Conservation (phyloP, 2,888 invertebrate species). For the Diloba caeruleocephala region DNA sequence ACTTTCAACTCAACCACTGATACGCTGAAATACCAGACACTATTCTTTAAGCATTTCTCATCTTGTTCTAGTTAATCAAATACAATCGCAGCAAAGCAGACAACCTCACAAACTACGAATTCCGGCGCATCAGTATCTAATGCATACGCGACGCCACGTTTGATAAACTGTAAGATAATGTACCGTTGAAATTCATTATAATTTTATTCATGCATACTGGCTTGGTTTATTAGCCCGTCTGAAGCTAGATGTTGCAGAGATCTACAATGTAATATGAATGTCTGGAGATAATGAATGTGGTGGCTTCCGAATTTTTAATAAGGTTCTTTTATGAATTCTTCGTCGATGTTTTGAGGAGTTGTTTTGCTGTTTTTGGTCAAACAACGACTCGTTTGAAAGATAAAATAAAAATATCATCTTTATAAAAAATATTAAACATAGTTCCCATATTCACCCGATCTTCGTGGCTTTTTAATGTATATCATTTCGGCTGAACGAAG, state of each 20-base stretch:
- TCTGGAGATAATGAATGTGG: constrained; percentile 53
- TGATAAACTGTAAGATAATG: constrained; percentile 73
- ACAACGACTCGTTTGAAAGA: too few relatives aligned
- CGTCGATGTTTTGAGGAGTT: constrained; percentile 1
- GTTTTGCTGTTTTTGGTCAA: too few relatives aligned
- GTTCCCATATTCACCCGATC: too few relatives aligned
- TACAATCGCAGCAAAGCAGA: constrained; percentile 34
- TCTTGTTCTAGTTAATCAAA: constrained; percentile 25
- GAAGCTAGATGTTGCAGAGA: constrained; percentile 40
- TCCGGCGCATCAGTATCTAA: constrained; percentile 60
- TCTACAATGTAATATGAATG: constrained; percentile 60
- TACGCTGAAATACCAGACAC: not conserved
- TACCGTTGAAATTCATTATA: constrained; percentile 79
- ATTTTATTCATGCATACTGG: constrained; percentile 81
- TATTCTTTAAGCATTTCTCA: constrained; percentile 6
- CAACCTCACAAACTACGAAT: constrained; percentile 39
- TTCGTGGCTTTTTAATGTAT: too few relatives aligned
- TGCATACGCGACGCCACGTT: constrained; percentile 74
- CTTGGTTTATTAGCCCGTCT: constrained; percentile 71
- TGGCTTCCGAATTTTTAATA: constrained; percentile 53
- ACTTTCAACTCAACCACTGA: too few relatives aligned
- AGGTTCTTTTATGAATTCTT: constrained; percentile 11
- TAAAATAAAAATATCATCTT: too few relatives aligned
- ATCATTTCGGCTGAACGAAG: too few relatives aligned
- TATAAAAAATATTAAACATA: too few relatives aligned